Base-by-base conservation (phyloP, 1,140 invertebrate genomes). In the Atta texana region DNA sequence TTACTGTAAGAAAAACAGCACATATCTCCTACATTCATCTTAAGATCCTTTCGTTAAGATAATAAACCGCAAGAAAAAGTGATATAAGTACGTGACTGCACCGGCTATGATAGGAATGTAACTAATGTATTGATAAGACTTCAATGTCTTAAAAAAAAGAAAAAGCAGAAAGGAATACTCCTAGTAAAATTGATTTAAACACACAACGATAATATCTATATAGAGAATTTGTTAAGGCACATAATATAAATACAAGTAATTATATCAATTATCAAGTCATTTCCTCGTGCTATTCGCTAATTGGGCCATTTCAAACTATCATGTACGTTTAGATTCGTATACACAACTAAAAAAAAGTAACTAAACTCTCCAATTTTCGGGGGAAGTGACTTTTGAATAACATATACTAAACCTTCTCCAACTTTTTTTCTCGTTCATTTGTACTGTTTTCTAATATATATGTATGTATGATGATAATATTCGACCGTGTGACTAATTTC, bases 151-250 rank as follows among this genome's bases (percentile, higher is more conserved):
- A 14, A 84, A n/a, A 61, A 7, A 82, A 61, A 34, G n/a, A 8
- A 72, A 51, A 84, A 63, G 8, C 1, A 16, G 14, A 49, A 44
- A 59, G 18, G n/a, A 34, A 84, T 59, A 61, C 6, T 21, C 6
- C 12, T 49, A 61, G 57, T 44, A 82, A 61, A 49, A 78, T 64
- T 18, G 12, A 7, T 53, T 55, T 34, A 80, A 80, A 14, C 63
- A 55, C 63, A 55, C 31, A 81, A 81, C 31, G 14, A 5, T 80
- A 82, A 14, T 72, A 72, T 24, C 24, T 72, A 31, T 61, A 34
- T 51, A 74, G 69, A 61, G 39, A 61, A 84, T 75, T 61, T 82
- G n/a, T 84, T 84, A 84, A 84, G 80, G 80, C 80, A 84, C 80
- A 7, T 51, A 84, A 84, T 74, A 84, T 63, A 84, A 72, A 18